Base-by-base conservation (phyloP, 2,888 invertebrate genomes). In the Megalurothrips usitatus region DNA sequence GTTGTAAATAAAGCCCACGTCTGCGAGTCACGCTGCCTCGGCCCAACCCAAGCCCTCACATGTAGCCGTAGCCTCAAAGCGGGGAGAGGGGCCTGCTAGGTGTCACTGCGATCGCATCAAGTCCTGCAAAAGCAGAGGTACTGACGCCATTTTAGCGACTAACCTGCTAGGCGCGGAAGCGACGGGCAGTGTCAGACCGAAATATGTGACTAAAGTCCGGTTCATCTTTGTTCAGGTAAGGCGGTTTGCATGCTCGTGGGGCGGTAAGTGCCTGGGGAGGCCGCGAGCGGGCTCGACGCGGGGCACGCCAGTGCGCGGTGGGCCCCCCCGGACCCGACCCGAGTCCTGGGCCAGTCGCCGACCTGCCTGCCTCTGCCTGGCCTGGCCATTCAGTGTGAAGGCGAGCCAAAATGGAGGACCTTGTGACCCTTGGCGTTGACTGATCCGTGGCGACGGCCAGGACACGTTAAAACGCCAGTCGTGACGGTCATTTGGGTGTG, bases 111-210 rank as follows among this genome's bases (percentile, higher is more conserved):
- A 26, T 75, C 68, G 68, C 9, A 26, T 26, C 68, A 75, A 75
- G 68, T 75, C 68, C 68, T 75, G 68, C 68, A 26, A 75, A 58
- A 58, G 34, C 34, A 43, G 58, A 58, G 58, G 68, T 26, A 23
- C 68, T 75, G 68, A 75, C 68, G 68, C 68, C 68, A 75, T 75
- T 75, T 75, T 75, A 75, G 68, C 68, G 26, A 75, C 68, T 75
- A 75, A 75, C 68, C 68, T 75, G 68, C 68, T 26, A 26, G 68
- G 68, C 68, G 68, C 68, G 68, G 68, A 75, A 26, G 68, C 12
- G 1, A 26, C 68, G 68, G 23, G 26, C 26, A 23, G 68, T 75
- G n/a, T 26, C 23, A 75, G 68, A 26, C n/a, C 68, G 68, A 75
- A 75, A 75, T 75, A 75, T 75, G 68, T 75, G 12, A 75, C 68